Base-by-base conservation (phyloP, 2,797 vertebrate species). In the Synanceia verrucosa region DNA sequence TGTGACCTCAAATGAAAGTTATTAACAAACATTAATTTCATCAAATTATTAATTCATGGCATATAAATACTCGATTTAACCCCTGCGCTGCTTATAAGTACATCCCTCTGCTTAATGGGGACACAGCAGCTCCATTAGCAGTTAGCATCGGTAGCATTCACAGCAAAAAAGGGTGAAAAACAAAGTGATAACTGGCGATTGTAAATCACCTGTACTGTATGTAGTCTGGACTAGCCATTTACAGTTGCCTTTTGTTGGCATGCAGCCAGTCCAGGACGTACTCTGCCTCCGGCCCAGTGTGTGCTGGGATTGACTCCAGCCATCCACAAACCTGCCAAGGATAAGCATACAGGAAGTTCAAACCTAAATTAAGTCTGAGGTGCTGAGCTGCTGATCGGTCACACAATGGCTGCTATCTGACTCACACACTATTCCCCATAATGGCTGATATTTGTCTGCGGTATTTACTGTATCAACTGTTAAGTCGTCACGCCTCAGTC, bases 71-170 rank as follows among this genome's bases (percentile, higher is more conserved):
- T 19, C 56, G 8, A 56, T 46, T n/a, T 5, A 37, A 1, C n/a
- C 29, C 50, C 18, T 0, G 33, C 0, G n/a, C n/a, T n/a, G n/a
- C 33, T 33, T 0, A 7, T 12, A 19, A 19, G 11, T n/a, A 0
- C 14, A 29, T 21, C 0, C 4, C 10, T 64, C 3, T 26, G n/a
- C 18, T 36, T 39, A 16, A 21, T 21, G 21, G 47, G 18, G 34
- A 36, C 50, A 56, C 6, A 9, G 47, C 8, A 18, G 6, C 33
- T 24, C 26, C 26, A 6, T 51, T 18, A 44, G 39, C 21, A 18
- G n/a, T 56, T 44, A 29, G 29, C 48, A 3, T 6, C 4, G 0
- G 28, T 28, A 28, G 39, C 6, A 34, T 12, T 53, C n/a, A 59
- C 29, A 28, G 18, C 23, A 9, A 14, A 70, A 58, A 14, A 70